Evolutionary conservation across 2,797 vertebrate species (phyloP).

Genomic region (Cichlasoma orientale): DNA sequence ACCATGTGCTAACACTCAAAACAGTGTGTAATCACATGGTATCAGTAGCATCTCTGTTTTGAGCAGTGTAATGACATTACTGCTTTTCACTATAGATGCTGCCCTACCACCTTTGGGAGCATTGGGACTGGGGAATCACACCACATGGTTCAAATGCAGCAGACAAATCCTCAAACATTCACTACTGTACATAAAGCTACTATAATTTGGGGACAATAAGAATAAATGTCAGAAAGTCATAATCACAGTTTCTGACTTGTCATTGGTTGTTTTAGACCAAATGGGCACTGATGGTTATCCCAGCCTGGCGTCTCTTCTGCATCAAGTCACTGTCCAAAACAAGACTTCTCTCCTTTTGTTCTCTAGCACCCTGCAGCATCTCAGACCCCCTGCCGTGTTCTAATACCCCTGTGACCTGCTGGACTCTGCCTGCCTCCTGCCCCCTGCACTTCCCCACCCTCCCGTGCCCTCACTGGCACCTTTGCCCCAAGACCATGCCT

Average conservation of each 20-base stretch:
- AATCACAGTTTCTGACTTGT: not conserved
- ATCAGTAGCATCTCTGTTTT: slow-evolving; percentile 79
- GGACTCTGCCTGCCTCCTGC: slow-evolving; percentile 56
- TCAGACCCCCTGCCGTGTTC: not conserved
- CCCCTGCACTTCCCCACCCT: slow-evolving; percentile 67
- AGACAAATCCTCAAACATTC: not conserved
- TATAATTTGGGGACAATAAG: not conserved
- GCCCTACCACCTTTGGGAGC: slow-evolving; percentile 75
- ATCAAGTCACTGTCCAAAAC: not conserved
- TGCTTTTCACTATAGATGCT: slow-evolving; percentile 68
- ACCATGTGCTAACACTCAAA: not conserved
- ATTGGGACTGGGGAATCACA: slow-evolving; percentile 11
- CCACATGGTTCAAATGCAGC: slow-evolving; percentile 16
- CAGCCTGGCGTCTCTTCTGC: not conserved
- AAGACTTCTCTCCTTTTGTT: not conserved
- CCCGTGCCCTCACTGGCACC: slow-evolving; percentile 74
- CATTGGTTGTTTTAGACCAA: not conserved
- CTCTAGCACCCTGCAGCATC: not conserved
- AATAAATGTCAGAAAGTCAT: slow-evolving; percentile 4
- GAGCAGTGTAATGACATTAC: slow-evolving; percentile 61
- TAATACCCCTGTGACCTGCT: slow-evolving; percentile 44
- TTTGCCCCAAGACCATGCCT: slow-evolving; percentile 74
- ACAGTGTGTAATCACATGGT: slow-evolving; percentile 66
- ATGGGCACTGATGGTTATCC: slow-evolving; percentile 13
- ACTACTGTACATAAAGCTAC: not conserved